These are phyloP conservation scores for Hemiprocne comata DNA, from an alignment of 2,113 vertebrate genomes.

Conservation along the genomic window DNA sequence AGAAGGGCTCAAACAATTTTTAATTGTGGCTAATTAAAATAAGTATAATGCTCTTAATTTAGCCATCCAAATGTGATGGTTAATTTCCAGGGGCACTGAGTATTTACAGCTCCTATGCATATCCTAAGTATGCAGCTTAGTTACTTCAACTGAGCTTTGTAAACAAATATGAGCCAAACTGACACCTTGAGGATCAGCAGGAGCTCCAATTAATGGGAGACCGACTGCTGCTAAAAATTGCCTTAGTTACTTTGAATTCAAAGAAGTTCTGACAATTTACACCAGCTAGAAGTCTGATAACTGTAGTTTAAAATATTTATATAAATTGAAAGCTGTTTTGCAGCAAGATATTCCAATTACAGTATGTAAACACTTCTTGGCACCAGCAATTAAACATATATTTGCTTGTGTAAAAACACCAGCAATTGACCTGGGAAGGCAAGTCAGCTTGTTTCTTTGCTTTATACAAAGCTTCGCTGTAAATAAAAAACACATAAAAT, in stretches of 20 bases:
- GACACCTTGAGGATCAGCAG: conserved; percentile 58
- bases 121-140: background rate
- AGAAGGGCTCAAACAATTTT: background rate
- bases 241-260: conserved; percentile 34
- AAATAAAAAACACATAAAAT: conserved; percentile 7
- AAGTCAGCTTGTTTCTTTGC: background rate
- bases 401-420: conserved; percentile 22
- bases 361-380: conserved; percentile 10
- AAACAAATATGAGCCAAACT: conserved; percentile 55
- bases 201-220: conserved; percentile 58
- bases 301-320: conserved; percentile 47
- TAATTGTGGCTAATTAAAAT: background rate
- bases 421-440: conserved; percentile 5
- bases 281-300: conserved; percentile 21
- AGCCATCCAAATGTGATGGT: background rate
- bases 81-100: background rate
- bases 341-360: conserved; percentile 29
- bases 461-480: conserved; percentile 6
- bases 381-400: conserved; percentile 13
- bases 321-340: conserved; percentile 40
- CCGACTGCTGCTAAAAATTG: conserved; percentile 50
- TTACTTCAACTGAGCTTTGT: conserved; percentile 21
- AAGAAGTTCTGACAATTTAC: conserved; percentile 43
- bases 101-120: background rate
- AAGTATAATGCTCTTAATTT: background rate